A percentile compares a stretch with the other conserved stretches of the same genome.
Conservation (phyloP, 1,140 invertebrate genomes). For the Fopius arisanus region DNA sequence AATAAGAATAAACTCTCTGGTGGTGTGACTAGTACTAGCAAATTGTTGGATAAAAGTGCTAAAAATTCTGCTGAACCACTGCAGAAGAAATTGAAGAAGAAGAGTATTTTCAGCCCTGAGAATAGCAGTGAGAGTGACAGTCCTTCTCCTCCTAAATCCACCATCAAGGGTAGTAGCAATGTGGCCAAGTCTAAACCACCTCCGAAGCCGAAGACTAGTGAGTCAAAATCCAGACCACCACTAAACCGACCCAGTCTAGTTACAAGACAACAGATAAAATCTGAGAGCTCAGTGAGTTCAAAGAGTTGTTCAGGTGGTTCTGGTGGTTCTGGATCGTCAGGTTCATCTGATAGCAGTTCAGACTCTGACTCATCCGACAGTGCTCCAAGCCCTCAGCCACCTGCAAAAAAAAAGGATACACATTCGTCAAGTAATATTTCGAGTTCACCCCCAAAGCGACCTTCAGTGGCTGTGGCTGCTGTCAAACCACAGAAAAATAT, state of each 20-base stretch:
- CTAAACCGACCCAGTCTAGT: conserved; percentile 50
- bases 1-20: conserved; percentile 53
- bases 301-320: conserved; percentile 59
- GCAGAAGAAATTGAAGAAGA: conserved; percentile 73
- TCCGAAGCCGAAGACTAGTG: conserved; percentile 51
- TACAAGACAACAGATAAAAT: conserved; percentile 48
- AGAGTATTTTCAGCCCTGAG: conserved; percentile 84
- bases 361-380: conserved; percentile 64
- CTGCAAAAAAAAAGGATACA: conserved; percentile 56
- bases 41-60: conserved; percentile 52
- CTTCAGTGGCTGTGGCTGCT: conserved; percentile 55
- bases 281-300: conserved; percentile 61
- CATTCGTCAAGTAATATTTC: conserved; percentile 43
- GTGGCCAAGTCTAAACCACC: conserved; percentile 36
- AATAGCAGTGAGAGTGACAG: conserved; percentile 80
- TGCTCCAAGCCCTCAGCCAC: conserved; percentile 49
- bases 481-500: conserved; percentile 59
- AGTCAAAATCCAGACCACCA: conserved; percentile 49
- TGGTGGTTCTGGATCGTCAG: conserved; percentile 55
- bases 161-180: conserved; percentile 44
- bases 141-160: conserved; percentile 49
- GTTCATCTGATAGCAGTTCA: conserved; percentile 59
- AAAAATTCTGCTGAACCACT: conserved; percentile 56
- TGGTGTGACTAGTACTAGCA: conserved; percentile 41
- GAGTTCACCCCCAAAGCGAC: conserved; percentile 58